Conservation (phyloP, 2,797 vertebrate genomes). For the Nothura maculosa region DNA sequence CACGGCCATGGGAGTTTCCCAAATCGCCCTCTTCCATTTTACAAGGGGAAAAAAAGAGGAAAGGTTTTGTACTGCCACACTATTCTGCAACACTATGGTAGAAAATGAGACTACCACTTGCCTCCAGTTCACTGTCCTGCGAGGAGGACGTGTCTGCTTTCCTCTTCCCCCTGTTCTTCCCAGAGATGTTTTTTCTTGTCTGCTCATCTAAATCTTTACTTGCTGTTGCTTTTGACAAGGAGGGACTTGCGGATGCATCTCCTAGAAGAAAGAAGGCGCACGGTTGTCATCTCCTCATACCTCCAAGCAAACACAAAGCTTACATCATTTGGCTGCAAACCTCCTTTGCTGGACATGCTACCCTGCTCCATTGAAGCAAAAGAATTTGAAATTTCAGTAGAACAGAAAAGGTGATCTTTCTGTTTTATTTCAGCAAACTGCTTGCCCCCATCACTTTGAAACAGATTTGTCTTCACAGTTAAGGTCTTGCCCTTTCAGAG, state of each 20-base stretch:
- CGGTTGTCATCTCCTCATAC: neutral
- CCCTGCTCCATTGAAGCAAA: neutral
- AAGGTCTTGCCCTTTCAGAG: neutral
- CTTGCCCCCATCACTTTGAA: neutral
- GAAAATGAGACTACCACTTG: conserved; percentile 63
- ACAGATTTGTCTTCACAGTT: neutral
- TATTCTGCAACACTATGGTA: neutral
- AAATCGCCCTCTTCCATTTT: neutral
- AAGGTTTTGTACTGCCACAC: neutral
- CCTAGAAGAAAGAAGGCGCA: conserved; percentile 59
- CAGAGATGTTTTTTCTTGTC: conserved; percentile 88
- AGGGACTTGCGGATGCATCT: conserved; percentile 79
- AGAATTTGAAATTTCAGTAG: neutral
- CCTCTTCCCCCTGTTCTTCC: conserved; percentile 94
- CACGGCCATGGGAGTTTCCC: neutral
- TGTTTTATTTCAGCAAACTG: neutral
- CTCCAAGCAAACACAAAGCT: neutral
- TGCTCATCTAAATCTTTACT: conserved; percentile 92
- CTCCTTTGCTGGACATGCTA: neutral
- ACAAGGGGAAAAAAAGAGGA: neutral
- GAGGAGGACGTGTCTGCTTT: conserved; percentile 90
- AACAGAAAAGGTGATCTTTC: neutral
- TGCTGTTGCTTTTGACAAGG: conserved; percentile 81
- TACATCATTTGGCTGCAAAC: neutral
- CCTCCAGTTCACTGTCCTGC: conserved; percentile 93